These are phyloP conservation scores for Siphonodentalium dalli DNA, from an alignment of 2,888 invertebrate species.

Conservation along the genomic window DNA sequence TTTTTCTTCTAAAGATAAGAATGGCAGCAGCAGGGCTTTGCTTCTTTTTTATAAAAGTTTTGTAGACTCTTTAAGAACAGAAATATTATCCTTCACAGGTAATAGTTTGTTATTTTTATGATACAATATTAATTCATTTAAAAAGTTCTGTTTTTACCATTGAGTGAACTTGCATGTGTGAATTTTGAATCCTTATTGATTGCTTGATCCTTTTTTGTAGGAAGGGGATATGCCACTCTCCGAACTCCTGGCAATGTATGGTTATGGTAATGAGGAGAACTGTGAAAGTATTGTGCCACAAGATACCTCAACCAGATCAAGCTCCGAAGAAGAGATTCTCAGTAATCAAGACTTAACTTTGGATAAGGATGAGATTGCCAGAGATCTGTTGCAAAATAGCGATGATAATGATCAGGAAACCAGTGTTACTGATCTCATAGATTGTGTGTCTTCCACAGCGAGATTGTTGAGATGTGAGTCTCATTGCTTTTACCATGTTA, in stretches of 20 bases:
- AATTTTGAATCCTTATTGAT: no score
- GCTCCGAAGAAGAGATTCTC: slow-evolving; percentile 66
- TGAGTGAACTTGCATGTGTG: no score
- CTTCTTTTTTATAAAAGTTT: no score
- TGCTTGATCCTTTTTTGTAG: slow-evolving; percentile 62
- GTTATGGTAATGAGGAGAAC: slow-evolving; percentile 25
- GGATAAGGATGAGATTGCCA: slow-evolving; percentile 64
- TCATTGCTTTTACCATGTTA: background rate
- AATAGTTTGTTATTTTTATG: no score
- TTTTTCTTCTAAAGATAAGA: no score
- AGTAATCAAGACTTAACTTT: slow-evolving; percentile 65
- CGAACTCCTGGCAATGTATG: slow-evolving; percentile 86
- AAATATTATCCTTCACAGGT: no score
- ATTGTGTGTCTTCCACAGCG: slow-evolving; percentile 65
- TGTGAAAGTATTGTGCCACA: slow-evolving; percentile 24
- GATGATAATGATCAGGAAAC: slow-evolving; percentile 62
- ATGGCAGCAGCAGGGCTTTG: no score
- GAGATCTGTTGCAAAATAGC: slow-evolving; percentile 57
- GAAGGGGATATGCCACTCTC: slow-evolving; percentile 97
- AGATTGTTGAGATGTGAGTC: slow-evolving; percentile 72
- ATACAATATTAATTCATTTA: no score
- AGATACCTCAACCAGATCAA: slow-evolving; percentile 59
- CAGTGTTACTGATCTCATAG: slow-evolving; percentile 58
- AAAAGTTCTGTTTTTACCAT: no score
- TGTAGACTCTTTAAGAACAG: no score